Base-by-base conservation (phyloP, 1,140 invertebrate genomes). In the Episyrphus balteatus region DNA sequence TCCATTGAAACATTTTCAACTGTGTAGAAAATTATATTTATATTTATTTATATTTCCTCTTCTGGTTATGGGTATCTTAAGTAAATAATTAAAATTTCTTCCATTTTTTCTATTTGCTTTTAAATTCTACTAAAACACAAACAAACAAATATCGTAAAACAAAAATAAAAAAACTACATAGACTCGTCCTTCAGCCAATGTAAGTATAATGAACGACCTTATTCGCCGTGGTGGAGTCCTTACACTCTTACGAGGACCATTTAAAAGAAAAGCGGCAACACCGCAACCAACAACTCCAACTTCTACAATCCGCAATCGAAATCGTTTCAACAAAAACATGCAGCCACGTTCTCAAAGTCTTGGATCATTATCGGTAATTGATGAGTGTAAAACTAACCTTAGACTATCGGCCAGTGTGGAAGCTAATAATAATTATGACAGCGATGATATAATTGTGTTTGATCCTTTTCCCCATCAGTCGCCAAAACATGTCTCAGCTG, bases 321-420 rank as follows among this genome's bases (percentile, higher is more conserved):
- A 57, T 45, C 51, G 59, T 31, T 53, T 55, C 43, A 54, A 52
- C 17, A 42, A 15, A 14, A 66, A 66, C 42, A 31, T 66, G 48
- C 63, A 64, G 32, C 59, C 63, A 1, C 58, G 63, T 3, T 66
- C 63, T 0, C 63, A 64, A 44, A 66, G 63, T 51, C 58, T 66
- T 9, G 63, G 63, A 55, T 66, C 63, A 19, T 47, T 66, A 49
- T 64, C 63, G 63, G 63, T 66, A 66, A 66, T 61, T 66, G 54
- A 53, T 46, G 62, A 66, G 57, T 49, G 60, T 50, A 62, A 65
- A 58, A 66, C 62, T 65, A 66, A 66, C 55, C 55, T 14, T 12
- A 13, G 36, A 13, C 36, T 65, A 55, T 57, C 60, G 44, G 57
- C 59, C 40, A 66, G 62, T 43, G 53, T 65, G 17, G 51, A 53